phyloP scores from a whole-genome alignment of 2,113 vertebrate species.

The Sitta europaea region DNA sequence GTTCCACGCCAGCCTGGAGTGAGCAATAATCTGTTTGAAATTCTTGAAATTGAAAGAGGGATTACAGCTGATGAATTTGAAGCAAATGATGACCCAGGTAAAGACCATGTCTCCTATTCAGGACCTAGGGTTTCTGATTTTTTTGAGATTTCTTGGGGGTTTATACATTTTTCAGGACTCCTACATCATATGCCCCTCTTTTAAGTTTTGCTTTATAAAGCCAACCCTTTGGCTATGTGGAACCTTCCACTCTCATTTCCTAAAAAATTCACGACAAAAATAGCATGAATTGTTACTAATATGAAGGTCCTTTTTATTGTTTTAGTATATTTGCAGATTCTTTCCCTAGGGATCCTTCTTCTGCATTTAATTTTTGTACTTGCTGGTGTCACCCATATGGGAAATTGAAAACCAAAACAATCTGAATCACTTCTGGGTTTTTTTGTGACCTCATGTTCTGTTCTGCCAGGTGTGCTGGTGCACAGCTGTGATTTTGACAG shows the following conservation, averaged over 20 bases:
- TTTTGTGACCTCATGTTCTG: background rate
- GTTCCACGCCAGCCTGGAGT: slow-evolving; percentile 87
- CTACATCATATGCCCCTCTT: background rate
- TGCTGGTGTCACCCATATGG: background rate
- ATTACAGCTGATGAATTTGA: slow-evolving; percentile 86
- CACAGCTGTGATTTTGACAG: slow-evolving; percentile 92
- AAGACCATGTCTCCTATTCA: background rate
- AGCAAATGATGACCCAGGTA: slow-evolving; percentile 91
- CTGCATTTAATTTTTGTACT: background rate
- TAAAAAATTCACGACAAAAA: background rate
- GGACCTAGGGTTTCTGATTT: background rate
- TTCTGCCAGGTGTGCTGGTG: slow-evolving; percentile 75
- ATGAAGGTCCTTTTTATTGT: background rate
- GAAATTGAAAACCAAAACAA: background rate
- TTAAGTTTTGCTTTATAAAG: background rate
- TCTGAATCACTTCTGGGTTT: rapidly evolving
- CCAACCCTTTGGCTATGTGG: background rate
- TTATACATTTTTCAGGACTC: background rate
- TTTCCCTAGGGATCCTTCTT: background rate
- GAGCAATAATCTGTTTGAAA: slow-evolving; percentile 83
- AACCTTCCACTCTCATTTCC: background rate
- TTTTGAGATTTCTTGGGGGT: background rate
- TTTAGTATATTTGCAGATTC: background rate
- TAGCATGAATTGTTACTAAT: background rate
- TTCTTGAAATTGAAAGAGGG: slow-evolving; percentile 91